A percentile compares a stretch with the other conserved stretches of the same genome.
Conservation (phyloP, 2,797 vertebrate genomes). For the Esox lucius region DNA sequence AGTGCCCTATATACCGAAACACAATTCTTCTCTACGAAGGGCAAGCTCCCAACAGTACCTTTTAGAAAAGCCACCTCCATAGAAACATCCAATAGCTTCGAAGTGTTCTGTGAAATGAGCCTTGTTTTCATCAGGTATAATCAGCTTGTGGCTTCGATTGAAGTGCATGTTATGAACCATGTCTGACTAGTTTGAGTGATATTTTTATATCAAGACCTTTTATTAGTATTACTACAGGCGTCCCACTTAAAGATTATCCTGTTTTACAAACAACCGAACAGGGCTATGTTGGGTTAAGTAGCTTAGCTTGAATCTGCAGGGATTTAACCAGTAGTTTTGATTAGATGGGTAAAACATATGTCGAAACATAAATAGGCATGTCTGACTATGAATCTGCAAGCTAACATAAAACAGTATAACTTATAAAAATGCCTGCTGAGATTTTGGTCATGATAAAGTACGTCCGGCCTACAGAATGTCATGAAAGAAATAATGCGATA, state of each 20-base stretch:
- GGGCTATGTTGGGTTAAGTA: slow-evolving; percentile 39
- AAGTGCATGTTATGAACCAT: not conserved
- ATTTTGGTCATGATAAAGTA: no score
- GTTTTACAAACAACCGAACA: slow-evolving; percentile 25
- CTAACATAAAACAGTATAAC: no score
- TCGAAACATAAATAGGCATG: no score
- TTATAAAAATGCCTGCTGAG: no score
- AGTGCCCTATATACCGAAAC: not conserved
- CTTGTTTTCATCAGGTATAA: not conserved
- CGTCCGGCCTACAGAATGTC: no score
- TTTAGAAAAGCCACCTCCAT: not conserved
- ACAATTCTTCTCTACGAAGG: not conserved
- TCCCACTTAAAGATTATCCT: slow-evolving; percentile 37
- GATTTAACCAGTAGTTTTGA: slow-evolving; percentile 31
- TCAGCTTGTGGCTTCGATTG: not conserved
- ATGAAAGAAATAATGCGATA: not conserved
- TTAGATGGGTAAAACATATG: slow-evolving; percentile 6
- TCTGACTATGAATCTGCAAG: not conserved
- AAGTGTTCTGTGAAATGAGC: not conserved
- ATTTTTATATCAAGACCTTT: slow-evolving; percentile 4
- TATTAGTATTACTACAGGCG: slow-evolving; percentile 8
- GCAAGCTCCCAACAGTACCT: not conserved
- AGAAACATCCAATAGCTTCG: not conserved
- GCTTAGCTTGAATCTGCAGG: slow-evolving; percentile 29
- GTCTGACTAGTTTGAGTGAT: not conserved